Conservation (phyloP, 2,797 vertebrate species). For the Gallinago nigripennis region DNA sequence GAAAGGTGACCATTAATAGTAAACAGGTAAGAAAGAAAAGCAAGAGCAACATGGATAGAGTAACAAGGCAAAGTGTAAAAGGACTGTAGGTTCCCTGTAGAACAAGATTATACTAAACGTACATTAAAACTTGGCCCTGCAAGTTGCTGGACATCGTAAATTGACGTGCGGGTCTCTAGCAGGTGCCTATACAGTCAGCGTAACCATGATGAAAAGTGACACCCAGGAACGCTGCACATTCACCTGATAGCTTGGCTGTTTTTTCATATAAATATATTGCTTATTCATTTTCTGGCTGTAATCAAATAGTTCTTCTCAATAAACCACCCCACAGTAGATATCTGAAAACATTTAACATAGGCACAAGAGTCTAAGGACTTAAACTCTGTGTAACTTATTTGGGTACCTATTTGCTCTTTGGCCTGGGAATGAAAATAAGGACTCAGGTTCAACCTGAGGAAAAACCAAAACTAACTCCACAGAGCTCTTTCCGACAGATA, state of each 20-base stretch:
- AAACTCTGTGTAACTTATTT: background rate
- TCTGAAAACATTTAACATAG: background rate
- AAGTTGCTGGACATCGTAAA: background rate
- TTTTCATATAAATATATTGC: background rate
- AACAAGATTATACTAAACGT: background rate
- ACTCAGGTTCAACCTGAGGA: background rate
- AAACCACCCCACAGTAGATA: background rate
- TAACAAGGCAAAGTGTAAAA: background rate
- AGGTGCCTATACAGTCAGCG: background rate
- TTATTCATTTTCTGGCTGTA: background rate
- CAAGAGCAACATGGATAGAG: rapidly evolving
- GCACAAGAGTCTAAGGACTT: background rate
- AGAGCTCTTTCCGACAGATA: background rate
- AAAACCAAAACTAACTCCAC: background rate
- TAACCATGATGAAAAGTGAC: background rate
- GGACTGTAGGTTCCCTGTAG: background rate
- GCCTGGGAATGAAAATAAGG: background rate
- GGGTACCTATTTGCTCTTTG: background rate
- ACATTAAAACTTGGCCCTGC: background rate
- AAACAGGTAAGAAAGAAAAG: background rate
- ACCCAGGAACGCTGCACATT: background rate
- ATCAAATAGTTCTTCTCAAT: background rate
- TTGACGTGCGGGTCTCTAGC: background rate
- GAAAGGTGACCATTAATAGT: background rate
- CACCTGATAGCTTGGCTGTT: background rate